phyloP scores from a whole-genome alignment of 2,888 invertebrate genomes.

The Abscondita cerata region DNA sequence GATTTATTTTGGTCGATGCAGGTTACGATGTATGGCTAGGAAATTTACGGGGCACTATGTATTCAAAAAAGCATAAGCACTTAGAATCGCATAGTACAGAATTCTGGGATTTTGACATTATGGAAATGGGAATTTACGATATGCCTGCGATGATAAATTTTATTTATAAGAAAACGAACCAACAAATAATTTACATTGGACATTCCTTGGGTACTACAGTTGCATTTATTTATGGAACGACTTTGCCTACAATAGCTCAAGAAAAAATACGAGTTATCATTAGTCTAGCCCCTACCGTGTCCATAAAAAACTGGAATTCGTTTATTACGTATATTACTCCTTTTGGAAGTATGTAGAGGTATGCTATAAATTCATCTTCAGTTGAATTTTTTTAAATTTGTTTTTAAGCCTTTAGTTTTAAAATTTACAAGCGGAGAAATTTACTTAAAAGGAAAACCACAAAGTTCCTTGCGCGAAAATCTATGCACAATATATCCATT shows the following conservation, averaged over 20 bases:
- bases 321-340: not conserved
- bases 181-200: conserved; percentile 33
- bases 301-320: conserved; percentile 3
- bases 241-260: conserved; percentile 27
- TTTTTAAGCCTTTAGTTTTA: conserved; percentile 19
- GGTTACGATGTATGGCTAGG: conserved; percentile 39
- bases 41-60: conserved; percentile 36
- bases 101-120: conserved; percentile 36
- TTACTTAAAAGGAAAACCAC: no score
- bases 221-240: conserved; percentile 27
- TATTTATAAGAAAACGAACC: conserved; percentile 21
- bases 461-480: conserved; percentile 12
- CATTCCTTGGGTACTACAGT: conserved; percentile 37
- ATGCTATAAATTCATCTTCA: no score
- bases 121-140: conserved; percentile 35
- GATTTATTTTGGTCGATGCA: conserved; percentile 27
- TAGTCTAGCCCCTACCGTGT: conserved; percentile 30
- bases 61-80: conserved; percentile 27
- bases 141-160: conserved; percentile 27
- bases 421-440: conserved; percentile 15
- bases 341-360: no score
- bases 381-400: no score
- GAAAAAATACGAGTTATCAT: conserved; percentile 27
- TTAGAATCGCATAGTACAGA: conserved; percentile 17
- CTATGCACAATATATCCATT: conserved; percentile 12